Conservation (phyloP, 2,888 invertebrate species). For the Ptycholaimellus sp. region DNA sequence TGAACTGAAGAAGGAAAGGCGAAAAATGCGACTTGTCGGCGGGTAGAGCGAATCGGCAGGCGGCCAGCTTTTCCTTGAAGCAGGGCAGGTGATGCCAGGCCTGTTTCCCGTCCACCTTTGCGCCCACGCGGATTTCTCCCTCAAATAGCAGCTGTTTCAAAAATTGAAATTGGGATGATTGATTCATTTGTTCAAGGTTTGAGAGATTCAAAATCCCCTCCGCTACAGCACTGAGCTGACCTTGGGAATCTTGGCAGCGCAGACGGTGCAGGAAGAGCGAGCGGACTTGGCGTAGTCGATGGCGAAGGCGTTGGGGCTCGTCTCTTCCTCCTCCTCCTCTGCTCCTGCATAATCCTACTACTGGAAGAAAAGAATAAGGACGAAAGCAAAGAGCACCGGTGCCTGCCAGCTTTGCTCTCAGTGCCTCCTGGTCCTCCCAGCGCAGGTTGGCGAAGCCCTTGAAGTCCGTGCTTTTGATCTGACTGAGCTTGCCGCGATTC, state of each 20-base stretch:
- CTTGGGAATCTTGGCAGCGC: slow-evolving; percentile 25
- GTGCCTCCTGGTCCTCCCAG: slow-evolving; percentile 29
- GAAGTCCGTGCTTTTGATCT: slow-evolving; percentile 21
- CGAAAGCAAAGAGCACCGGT: background rate
- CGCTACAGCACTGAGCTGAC: slow-evolving; percentile 12
- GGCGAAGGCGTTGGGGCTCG: too few species aligned
- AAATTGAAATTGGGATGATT: too few species aligned
- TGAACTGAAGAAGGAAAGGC: too few species aligned
- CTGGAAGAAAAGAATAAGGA: too few species aligned
- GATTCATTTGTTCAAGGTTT: too few species aligned
- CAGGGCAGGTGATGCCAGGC: slow-evolving; percentile 72
- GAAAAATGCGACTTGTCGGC: too few species aligned
- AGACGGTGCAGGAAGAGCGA: slow-evolving; percentile 13
- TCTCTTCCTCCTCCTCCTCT: too few species aligned
- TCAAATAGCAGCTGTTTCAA: background rate
- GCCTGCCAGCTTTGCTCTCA: slow-evolving; percentile 18
- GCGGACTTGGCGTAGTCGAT: background rate
- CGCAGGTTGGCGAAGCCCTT: slow-evolving; percentile 26
- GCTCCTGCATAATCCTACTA: too few species aligned
- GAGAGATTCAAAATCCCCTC: too few species aligned
- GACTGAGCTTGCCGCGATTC: slow-evolving; percentile 10
- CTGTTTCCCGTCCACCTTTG: background rate
- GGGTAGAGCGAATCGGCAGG: too few species aligned
- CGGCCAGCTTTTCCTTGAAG: slow-evolving; percentile 50
- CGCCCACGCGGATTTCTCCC: background rate